Evolutionary conservation across 2,113 vertebrate species (phyloP).

Genomic region (Malurus elegans): DNA sequence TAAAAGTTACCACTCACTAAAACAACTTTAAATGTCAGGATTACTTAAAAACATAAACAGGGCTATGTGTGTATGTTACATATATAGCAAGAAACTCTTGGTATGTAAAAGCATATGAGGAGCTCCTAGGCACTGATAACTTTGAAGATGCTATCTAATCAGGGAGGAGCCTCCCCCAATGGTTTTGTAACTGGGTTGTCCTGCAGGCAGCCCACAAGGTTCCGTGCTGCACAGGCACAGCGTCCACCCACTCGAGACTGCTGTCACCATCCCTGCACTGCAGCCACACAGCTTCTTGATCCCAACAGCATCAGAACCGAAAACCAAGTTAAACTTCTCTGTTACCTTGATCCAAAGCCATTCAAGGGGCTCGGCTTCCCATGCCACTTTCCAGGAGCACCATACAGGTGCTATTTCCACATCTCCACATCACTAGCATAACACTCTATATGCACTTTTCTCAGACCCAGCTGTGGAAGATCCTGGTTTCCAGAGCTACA

Average conservation of each 20-base stretch:
- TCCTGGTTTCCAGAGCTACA: neutral
- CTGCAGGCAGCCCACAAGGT: neutral
- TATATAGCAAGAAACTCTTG: neutral
- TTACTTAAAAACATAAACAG: neutral
- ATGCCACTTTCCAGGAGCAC: neutral
- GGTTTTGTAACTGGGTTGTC: neutral
- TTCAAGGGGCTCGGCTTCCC: neutral
- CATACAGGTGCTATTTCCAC: neutral
- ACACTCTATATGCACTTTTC: neutral
- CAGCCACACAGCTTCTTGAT: accelerated
- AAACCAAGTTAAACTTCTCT: neutral
- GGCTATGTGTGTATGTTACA: neutral
- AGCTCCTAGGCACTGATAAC: neutral
- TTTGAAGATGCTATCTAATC: neutral
- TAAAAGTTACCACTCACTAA: neutral
- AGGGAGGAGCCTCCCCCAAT: neutral
- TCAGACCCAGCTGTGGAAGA: neutral
- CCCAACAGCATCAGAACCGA: neutral
- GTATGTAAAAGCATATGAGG: neutral
- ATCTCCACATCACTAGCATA: neutral
- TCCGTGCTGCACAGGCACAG: neutral
- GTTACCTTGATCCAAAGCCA: neutral
- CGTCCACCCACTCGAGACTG: accelerated
- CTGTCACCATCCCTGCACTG: neutral
- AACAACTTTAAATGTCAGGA: neutral